Base-by-base conservation (phyloP, 2,113 vertebrate species). In the Rostratula benghalensis region DNA sequence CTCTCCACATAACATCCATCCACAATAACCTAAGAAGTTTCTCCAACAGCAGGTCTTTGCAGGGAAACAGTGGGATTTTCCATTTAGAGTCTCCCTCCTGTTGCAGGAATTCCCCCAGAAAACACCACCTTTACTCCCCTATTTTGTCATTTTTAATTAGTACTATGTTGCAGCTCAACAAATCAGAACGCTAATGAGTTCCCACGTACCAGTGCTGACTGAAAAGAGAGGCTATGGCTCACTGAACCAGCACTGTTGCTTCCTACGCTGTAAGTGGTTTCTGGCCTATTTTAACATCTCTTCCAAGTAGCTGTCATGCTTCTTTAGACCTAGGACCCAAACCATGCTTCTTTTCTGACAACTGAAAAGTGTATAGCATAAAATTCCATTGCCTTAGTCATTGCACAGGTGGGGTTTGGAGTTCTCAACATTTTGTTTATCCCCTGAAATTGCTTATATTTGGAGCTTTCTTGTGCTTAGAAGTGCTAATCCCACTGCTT, bases 391-490 rank as follows among this genome's bases (percentile, higher is more conserved):
- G 24, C 59, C 33, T 59, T 79, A 94, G 71, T 90, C 75, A 80
- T 78, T 83, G 60, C 53, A 85, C 28, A 74, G 71, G 60, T 93
- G 53, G 30, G 39, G 76, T 74, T 37, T 75, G 57, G 69, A 93
- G 73, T 83, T 77, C 46, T 90, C 70, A 93, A 80, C 16, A 45
- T 92, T 76, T 69, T 19, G 53, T 95, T 93, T 94, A 95, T 95
- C 65, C 79, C 10, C 54, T 84, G 69, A 95, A 97, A 96, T 87
- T 95, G 71, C 78, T 94, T 95, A 79, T 94, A 91, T 97, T 83
- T 94, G 76, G 69, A 93, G 79, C 51, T 94, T 97, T 95, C 51
- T 91, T 89, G 59, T 80, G 71, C 71, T 97, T 89, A 76, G 75
- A 56, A 69, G 50, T 75, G 67, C 77, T 96, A 97, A 97, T 96